Evolutionary conservation across 2,113 vertebrate species (phyloP), one percentile per base, ranked within the genome.

Genomic region (Lycaon pictus): DNA sequence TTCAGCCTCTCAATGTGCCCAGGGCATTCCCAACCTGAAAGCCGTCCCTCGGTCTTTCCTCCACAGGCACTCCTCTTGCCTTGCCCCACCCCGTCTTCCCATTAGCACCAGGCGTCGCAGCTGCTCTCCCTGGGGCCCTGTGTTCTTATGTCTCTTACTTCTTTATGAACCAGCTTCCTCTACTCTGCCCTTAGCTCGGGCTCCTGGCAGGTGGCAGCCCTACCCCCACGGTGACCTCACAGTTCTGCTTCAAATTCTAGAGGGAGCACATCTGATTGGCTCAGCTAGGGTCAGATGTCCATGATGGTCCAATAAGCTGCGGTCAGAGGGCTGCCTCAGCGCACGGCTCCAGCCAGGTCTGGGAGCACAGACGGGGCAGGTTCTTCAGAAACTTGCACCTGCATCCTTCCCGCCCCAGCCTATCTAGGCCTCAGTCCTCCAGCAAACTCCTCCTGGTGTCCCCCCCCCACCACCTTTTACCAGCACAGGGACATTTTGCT

Each of bases 131-230:
- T 11, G 5, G 63, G n/a, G 72, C 23, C 51, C 16, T 15, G 37
- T 0, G 2, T 63, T 58, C 72, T 58, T 12, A 7, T 43, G 51
- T 48, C 69, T 93, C 65, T 43, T 27, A 43, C 53, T 83, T 77
- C 43, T 62, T 63, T 97, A 48, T 71, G 88, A 69, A 85, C 22
- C 43, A 91, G 55, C 60, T 32, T 67, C 51, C 74, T 93, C 88
- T 85, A 10, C 23, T 62, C 62, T n/a, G 58, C 76, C 27, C 53
- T 93, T 56, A 88, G 85, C 63, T 81, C 60, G 35, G 62, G 11
- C 13, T 89, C 27, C 37, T 63, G 74, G 65, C 65, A 87, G 76
- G 60, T 89, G 72, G 82, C 51, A 81, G 89, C n/a, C 32, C 74
- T n/a, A 22, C 15, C 5, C 7, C 27, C 23, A 35, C 58, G 0